Base-by-base conservation (phyloP, 2,113 vertebrate species). In the Hypanus sabinus region DNA sequence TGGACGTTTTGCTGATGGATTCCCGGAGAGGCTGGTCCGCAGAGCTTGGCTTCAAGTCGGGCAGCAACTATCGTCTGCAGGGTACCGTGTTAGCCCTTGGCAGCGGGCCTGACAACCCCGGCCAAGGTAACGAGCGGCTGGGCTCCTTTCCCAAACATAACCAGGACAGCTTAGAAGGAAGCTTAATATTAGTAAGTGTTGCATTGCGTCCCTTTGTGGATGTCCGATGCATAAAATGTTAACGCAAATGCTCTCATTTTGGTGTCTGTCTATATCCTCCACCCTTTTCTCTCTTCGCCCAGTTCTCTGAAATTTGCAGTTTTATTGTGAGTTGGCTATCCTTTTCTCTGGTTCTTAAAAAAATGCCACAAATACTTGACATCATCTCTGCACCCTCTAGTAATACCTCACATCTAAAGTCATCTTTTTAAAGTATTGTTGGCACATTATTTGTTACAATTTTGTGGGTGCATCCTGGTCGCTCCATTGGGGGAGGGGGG, bases 151-250 rank as follows among this genome's bases (percentile, higher is more conserved):
- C 85, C 30, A 90, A 95, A 93, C 94, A 96, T 88, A 80, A 80
- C 24, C 10, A 24, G 85, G 94, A 80, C 60, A 68, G 65, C 38
- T 81, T 94, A 60, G 95, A 96, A 94, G 97, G 96, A 94, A 95
- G 96, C 75, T 95, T 97, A 94, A 94, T 96, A 60, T 95, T 97
- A 96, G 97, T 97, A 95, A 96, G 95, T 94, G 71, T 38, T 73
- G 27, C 38, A 14, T 55, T 76, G 73, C 70, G 85, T 18, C 18
- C 80, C 0, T 68, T 4, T 80, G 33, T 14, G 94, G 60, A 90
- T 65, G 81, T 11, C 46, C 24, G 55, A 30, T 85, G 60, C 85
- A 68, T 90, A 65, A 90, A 68, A 65, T 60, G 30, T 90, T 65
- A 20, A n/a, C 12, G 12, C 65, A 60, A 16, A 62, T 90, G 85